Evolutionary conservation across 1,140 invertebrate species (phyloP).

Genomic region (Caenorhabditis latens): DNA sequence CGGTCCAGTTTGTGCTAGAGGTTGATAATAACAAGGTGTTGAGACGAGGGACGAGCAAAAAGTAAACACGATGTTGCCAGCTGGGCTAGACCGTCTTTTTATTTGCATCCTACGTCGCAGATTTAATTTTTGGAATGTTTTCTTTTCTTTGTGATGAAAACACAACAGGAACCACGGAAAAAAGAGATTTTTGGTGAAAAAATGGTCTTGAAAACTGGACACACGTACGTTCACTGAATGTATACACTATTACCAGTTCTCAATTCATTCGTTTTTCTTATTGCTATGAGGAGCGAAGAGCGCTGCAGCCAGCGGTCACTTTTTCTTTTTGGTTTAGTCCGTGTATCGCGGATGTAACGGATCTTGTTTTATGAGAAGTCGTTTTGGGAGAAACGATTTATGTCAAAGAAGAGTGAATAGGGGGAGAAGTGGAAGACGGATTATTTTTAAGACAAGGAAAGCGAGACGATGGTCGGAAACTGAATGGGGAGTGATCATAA

Average conservation of each 20-base stretch:
- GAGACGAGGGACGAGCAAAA: slow-evolving; percentile 28
- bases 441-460: slow-evolving; percentile 32
- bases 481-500: background rate
- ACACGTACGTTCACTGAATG: background rate
- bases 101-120: slow-evolving; percentile 36
- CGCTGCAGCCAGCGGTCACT: background rate
- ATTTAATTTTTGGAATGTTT: background rate
- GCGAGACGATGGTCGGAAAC: no score
- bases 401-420: slow-evolving; percentile 3
- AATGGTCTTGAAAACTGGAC: background rate
- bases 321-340: slow-evolving; percentile 40
- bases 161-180: background rate
- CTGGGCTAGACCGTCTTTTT: background rate
- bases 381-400: slow-evolving; percentile 33
- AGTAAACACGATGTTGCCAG: slow-evolving; percentile 32
- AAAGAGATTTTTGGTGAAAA: no score
- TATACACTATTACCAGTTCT: slow-evolving; percentile 26
- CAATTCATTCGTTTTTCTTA: background rate
- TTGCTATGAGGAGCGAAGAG: slow-evolving; percentile 22
- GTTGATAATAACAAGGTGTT: slow-evolving; percentile 45
- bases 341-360: slow-evolving; percentile 51
- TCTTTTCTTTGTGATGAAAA: background rate
- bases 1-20: slow-evolving; percentile 44
- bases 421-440: background rate
- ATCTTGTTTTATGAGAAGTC: slow-evolving; percentile 55